Base-by-base conservation (phyloP, 2,797 vertebrate species). In the Halcyon smyrnensis region DNA sequence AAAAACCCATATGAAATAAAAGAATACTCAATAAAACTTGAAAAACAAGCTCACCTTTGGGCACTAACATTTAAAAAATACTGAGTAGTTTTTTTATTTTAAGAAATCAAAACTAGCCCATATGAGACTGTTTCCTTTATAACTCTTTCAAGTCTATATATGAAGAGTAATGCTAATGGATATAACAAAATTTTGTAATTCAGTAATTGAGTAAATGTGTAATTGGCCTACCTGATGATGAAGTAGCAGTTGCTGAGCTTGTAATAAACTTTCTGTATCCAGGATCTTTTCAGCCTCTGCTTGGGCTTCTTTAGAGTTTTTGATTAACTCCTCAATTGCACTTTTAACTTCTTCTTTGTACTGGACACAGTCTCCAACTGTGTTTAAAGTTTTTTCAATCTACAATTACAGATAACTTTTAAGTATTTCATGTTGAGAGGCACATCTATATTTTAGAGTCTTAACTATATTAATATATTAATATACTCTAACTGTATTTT, bases 221-320 rank as follows among this genome's bases (percentile, higher is more conserved):
- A 84, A 67, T 43, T 64, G 18, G 45, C 87, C 62, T 80, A 99
- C 99, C 99, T 99, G 99, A 97, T 99, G 98, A 97, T 98, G 98
- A 39, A 98, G 97, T 39, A 99, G 98, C 39, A 99, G 96, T 62
- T 99, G 98, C 77, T 98, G 98, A 34, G 99, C 99, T 97, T 99
- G 98, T 54, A 98, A 96, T 71, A 99, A 97, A 74, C 96, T 98
- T 83, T 98, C 98, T 16, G 98, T 98, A 71, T 99, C 98, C 82
- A 99, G 93, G 76, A 99, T 99, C 96, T 96, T 98, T 91, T 98
- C 98, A 20, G 97, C 98, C 93, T 99, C 98, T 74, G 98, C 98
- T 95, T 99, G 98, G 7, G 97, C 97, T 94, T 99, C 98, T 97
- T 98, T 98, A 89, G 99, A 99, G 18, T 98, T 98, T 87, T 97